These are phyloP conservation scores for Vireo altiloquus DNA, from an alignment of 2,113 vertebrate species.

Conservation along the genomic window DNA sequence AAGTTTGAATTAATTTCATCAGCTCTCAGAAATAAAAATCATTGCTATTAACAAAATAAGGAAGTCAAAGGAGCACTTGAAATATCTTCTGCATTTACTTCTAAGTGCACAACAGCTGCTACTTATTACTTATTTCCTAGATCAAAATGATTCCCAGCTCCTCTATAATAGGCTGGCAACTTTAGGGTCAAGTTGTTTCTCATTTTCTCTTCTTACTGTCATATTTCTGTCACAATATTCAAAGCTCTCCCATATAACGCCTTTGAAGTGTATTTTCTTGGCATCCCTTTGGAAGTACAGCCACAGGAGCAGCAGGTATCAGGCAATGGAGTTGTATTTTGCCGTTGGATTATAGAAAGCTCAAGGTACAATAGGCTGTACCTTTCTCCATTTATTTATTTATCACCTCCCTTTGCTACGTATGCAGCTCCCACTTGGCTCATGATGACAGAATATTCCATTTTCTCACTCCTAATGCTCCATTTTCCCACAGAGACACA, in stretches of 20 bases:
- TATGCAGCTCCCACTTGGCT: too few species aligned
- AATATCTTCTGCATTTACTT: not conserved
- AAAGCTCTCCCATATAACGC: not conserved
- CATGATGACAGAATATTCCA: not conserved
- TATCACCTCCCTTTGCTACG: not conserved
- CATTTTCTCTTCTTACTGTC: not conserved
- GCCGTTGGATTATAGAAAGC: not conserved
- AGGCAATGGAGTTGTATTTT: too few species aligned
- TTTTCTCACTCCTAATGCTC: not conserved
- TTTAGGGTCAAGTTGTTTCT: not conserved
- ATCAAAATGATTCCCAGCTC: not conserved
- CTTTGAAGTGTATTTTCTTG: not conserved
- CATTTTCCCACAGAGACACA: not conserved
- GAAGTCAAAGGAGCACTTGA: not conserved
- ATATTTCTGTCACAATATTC: not conserved
- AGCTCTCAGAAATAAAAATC: not conserved
- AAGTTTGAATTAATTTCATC: not conserved
- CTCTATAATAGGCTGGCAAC: not conserved
- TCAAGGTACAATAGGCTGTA: not conserved
- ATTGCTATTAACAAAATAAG: not conserved
- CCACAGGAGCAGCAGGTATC: not conserved
- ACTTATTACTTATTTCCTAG: not conserved
- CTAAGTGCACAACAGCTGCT: not conserved
- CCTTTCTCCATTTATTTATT: not conserved
- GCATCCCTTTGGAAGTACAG: not conserved